A percentile compares a stretch with the other conserved stretches of the same genome.
These are phyloP conservation scores for Acrocephalus kingi DNA, from an alignment of 2,113 vertebrate genomes.

Conservation along the genomic window DNA sequence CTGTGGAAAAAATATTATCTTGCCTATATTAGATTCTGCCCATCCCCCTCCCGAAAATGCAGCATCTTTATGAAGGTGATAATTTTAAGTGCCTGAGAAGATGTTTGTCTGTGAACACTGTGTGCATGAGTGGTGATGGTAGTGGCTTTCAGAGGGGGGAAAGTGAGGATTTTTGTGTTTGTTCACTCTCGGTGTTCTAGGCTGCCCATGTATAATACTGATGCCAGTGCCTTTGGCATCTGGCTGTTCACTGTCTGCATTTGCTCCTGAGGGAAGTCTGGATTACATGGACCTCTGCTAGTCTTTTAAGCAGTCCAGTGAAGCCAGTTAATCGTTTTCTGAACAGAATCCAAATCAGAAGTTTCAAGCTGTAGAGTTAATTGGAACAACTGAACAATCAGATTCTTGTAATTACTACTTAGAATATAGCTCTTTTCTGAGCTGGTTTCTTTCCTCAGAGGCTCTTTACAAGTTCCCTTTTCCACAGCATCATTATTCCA, in stretches of 20 bases:
- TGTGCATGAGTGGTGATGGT: neutral
- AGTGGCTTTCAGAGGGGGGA: neutral
- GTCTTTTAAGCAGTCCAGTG: neutral
- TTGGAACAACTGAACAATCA: neutral
- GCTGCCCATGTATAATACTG: accelerated
- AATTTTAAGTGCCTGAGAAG: neutral
- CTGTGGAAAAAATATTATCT: neutral
- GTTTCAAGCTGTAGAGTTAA: neutral
- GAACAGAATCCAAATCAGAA: neutral
- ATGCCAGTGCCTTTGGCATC: neutral
- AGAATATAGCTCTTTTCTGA: neutral
- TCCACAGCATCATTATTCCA: neutral
- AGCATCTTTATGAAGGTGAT: neutral
- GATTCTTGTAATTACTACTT: neutral
- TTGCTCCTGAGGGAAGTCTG: neutral
- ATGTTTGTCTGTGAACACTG: neutral
- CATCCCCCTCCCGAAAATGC: accelerated
- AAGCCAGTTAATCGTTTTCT: neutral
- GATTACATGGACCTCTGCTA: neutral
- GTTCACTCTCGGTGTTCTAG: neutral
- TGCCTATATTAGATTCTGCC: neutral
- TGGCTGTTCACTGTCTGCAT: neutral
- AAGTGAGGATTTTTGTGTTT: neutral
- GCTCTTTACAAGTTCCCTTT: neutral
- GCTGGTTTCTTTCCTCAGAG: neutral